phyloP scores from a whole-genome alignment of 2,888 invertebrate species.

The Stegophylla sp. region DNA sequence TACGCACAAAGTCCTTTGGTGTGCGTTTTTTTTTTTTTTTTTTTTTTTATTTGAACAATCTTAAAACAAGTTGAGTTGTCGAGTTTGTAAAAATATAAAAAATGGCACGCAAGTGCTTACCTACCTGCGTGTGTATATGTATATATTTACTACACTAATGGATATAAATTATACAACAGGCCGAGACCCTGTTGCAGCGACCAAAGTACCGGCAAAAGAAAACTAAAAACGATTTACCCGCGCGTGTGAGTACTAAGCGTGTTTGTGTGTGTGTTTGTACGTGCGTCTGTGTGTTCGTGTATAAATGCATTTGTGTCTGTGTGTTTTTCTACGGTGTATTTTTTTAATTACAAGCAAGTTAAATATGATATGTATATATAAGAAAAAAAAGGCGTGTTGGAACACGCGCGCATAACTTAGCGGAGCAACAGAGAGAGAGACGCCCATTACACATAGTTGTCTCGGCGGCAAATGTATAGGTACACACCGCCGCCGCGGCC shows the following conservation, averaged over 20 bases:
- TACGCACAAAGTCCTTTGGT: slow-evolving; percentile 44
- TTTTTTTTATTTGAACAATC: slow-evolving; percentile 32
- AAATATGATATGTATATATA: background rate
- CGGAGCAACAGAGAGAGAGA: slow-evolving; percentile 24
- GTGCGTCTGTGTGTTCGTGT: background rate
- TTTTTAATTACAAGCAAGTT: slow-evolving; percentile 35
- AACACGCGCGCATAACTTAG: slow-evolving; percentile 39
- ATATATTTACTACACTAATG: slow-evolving; percentile 5
- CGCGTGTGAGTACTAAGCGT: background rate
- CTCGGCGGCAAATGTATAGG: background rate
- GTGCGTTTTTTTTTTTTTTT: too few relatives aligned
- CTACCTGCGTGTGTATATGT: too few relatives aligned
- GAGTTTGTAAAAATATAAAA: slow-evolving; percentile 20
- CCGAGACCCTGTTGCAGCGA: background rate
- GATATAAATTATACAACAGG: slow-evolving; percentile 36
- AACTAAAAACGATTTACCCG: slow-evolving; percentile 17
- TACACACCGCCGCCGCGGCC: background rate
- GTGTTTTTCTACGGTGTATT: background rate
- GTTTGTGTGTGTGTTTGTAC: background rate
- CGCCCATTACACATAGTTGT: slow-evolving; percentile 30
- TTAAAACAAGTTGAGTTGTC: slow-evolving; percentile 36
- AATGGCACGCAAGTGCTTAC: slow-evolving; percentile 26
- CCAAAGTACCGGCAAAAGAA: slow-evolving; percentile 12
- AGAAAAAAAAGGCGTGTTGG: slow-evolving; percentile 32
- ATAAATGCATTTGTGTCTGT: background rate